Evolutionary conservation across 2,888 invertebrate species (phyloP), one percentile per base, ranked within the genome.

Genomic region (Nemoura dubitans): DNA sequence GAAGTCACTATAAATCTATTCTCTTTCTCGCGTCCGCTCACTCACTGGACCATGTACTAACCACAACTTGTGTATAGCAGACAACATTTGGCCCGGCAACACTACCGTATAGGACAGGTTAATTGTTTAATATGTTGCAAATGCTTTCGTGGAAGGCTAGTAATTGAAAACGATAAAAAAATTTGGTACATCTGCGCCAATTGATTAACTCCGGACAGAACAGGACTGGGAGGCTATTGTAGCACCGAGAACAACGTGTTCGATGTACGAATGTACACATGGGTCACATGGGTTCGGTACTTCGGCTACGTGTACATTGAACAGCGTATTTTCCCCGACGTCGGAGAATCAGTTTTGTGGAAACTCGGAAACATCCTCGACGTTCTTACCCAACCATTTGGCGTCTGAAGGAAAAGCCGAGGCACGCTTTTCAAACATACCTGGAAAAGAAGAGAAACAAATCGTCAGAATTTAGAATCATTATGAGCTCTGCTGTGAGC

Each of bases 1-100:
- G 27, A 28, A 26, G 76, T 76, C 81, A 5, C 28, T 29, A 81
- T 81, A 81, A 81, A 81, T 81, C 81, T 30, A 81, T 29, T 27
- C 81, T 28, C 59, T 59, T 59, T 10, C 59, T 21, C 59, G 36
- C 36, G 36, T 59, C 21, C 21, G 16, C 59, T 21, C 59, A 59
- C 59, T 21, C 59, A 10, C 59, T 14, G 14, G 21, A 10, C 1
- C 59, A 21, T 59, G 59, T 21, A 59, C 21, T 59, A 59, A 10
- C 59, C 59, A 59, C 59, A 21, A 59, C 59, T 59, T 59, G 59
- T n/a, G n/a, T n/a, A n/a, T 59, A 59, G 59, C 59, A 21, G 59
- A 59, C 59, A 59, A 16, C 36, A 36, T 59, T 59, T 59, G 6
- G 16, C 21, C 21, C 6, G 59, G 14, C 3, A 59, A 59, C 59